Evolutionary conservation across 2,113 vertebrate genomes (phyloP).

Genomic region (Corythornis cristatus): DNA sequence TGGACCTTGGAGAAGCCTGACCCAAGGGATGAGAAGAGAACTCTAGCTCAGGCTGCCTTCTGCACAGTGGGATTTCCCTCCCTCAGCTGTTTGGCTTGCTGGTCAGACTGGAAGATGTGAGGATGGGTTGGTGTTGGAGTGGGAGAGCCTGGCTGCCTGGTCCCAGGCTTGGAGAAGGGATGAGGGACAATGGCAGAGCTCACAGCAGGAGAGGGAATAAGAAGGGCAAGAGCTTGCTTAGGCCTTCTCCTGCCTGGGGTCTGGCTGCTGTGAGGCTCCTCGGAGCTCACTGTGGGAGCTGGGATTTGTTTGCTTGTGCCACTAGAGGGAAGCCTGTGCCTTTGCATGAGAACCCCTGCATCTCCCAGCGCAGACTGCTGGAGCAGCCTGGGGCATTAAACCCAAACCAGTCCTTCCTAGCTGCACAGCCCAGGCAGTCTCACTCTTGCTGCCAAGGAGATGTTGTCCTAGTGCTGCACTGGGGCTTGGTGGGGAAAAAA

Average conservation of each 20-base stretch:
- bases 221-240: neutral
- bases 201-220: neutral
- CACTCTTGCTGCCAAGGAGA: accelerated
- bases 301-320: slow-evolving; percentile 51
- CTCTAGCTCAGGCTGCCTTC: neutral
- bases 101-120: neutral
- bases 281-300: neutral
- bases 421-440: neutral
- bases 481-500: neutral
- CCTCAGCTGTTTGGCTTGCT: neutral
- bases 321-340: slow-evolving; percentile 73
- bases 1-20: neutral
- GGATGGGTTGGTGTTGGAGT: neutral
- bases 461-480: neutral
- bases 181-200: neutral
- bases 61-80: neutral
- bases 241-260: neutral
- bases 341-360: neutral
- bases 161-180: neutral
- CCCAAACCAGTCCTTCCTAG: neutral
- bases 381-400: neutral
- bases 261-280: neutral
- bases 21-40: neutral
- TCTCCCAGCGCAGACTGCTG: neutral
- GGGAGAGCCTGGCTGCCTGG: neutral